Evolutionary conservation across 1,140 invertebrate species (phyloP).

Genomic region (Drosophila suzukii): DNA sequence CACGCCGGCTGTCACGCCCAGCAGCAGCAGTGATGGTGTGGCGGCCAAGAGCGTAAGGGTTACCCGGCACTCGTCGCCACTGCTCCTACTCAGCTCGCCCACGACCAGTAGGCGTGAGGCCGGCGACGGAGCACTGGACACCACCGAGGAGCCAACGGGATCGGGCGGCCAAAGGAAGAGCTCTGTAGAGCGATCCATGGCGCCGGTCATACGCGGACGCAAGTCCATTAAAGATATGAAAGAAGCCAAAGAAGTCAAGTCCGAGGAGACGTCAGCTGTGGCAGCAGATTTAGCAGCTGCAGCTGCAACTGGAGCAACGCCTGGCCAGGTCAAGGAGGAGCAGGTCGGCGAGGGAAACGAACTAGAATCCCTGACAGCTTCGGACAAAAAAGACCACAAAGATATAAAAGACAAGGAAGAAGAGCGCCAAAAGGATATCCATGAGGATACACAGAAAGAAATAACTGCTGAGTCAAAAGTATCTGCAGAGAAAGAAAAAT

Average conservation of each 20-base stretch:
- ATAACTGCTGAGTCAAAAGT: conserved; percentile 3
- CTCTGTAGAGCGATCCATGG: conserved; percentile 47
- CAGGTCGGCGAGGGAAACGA: conserved; percentile 27
- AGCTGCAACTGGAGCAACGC: background rate
- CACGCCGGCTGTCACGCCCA: conserved; percentile 13
- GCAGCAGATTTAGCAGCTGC: background rate
- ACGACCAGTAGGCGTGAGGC: conserved; percentile 38
- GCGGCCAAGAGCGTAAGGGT: conserved; percentile 52
- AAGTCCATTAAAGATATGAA: conserved; percentile 79
- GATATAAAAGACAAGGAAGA: conserved; percentile 71
- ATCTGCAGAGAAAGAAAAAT: conserved; percentile 19
- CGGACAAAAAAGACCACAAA: conserved; percentile 58
- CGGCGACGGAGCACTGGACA: background rate
- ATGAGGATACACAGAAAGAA: conserved; percentile 15
- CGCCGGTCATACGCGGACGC: conserved; percentile 65
- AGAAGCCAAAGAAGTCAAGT: conserved; percentile 69
- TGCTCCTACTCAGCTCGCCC: conserved; percentile 55
- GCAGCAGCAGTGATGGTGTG: conserved; percentile 7
- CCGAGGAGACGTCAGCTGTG: conserved; percentile 23
- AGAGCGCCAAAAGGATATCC: conserved; percentile 28
- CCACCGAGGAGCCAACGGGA: conserved; percentile 21
- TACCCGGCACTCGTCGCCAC: conserved; percentile 72
- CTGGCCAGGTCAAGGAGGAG: conserved; percentile 42
- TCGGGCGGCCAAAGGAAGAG: conserved; percentile 47
- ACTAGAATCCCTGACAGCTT: conserved; percentile 16